Evolutionary conservation across 2,888 invertebrate genomes (phyloP), one percentile per base, ranked within the genome.

Genomic region (Buathra laborator): DNA sequence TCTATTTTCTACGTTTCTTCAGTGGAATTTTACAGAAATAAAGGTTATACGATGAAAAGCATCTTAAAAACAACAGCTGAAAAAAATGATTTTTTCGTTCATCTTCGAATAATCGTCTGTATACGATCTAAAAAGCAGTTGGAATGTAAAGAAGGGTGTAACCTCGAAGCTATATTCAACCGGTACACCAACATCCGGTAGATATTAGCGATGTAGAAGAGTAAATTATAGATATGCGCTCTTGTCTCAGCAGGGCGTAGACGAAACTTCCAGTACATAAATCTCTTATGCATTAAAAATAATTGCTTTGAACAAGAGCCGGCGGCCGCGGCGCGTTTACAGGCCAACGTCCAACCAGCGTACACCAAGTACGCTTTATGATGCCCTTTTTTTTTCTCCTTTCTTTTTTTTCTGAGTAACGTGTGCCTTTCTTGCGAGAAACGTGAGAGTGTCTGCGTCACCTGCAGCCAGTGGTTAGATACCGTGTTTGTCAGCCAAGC

Each of bases 261-360:
- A 53, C 53, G 37, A 37, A 70, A 66, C 80, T 74, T 85, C 81
- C 83, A 67, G 84, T 87, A 84, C 89, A 89, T 90, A 91, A 91
- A 92, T 92, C 7, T n/a, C 53, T 19, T 53, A 53, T 53, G 53
- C 19, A 19, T 53, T 91, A 90, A 91, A 91, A 92, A 90, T 91
- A 92, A 91, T 92, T 91, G 90, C 89, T 87, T 89, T 87, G 87
- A 89, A 89, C 88, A 86, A 87, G 84, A 76, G 85, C 84, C 75
- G 79, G 62, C 62, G 78, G 84, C 85, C 84, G 85, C 75, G 71
- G 86, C 71, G 64, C 87, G 87, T 89, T 89, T 88, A 88, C 86
- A 86, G 81, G 81, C 77, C 51, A 78, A 79, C 77, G 77, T 71
- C 81, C 82, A 83, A 70, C 82, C 79, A 76, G 67, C 14, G 43